Conservation (phyloP, 2,888 invertebrate genomes). For the Heliconius hortense region DNA sequence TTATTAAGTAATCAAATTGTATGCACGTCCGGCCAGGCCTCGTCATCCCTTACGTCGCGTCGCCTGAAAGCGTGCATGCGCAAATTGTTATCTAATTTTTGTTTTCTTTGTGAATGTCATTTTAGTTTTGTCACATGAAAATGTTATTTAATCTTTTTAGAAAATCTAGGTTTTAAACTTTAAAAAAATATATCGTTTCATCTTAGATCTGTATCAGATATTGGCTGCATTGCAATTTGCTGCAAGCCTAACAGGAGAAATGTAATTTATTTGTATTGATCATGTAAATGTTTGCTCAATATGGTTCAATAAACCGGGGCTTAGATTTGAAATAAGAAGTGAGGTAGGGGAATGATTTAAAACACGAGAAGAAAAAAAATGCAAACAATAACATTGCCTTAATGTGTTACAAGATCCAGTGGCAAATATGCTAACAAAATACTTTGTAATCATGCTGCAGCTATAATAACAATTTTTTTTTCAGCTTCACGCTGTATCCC, state of each 20-base stretch:
- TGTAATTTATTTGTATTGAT: constrained; percentile 13
- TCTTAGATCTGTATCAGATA: not conserved
- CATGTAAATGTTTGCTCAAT: constrained; percentile 5
- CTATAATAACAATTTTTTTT: no score
- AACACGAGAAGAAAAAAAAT: not conserved
- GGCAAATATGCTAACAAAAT: no score
- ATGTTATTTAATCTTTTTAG: not conserved
- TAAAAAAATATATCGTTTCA: not conserved
- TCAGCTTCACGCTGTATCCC: no score
- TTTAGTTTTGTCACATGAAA: not conserved
- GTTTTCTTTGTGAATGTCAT: constrained; percentile 1
- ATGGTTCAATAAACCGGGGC: not conserved
- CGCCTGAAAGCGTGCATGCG: not conserved
- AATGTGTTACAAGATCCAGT: not conserved
- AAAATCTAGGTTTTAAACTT: not conserved
- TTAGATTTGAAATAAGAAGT: constrained; percentile 10
- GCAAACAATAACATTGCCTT: not conserved
- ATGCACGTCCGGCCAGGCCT: constrained; percentile 11
- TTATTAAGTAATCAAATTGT: constrained; percentile 37
- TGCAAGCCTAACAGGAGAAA: not conserved
- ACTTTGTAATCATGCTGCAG: no score
- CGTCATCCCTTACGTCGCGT: constrained; percentile 3
- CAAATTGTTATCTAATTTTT: constrained; percentile 13
- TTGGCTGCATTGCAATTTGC: constrained; percentile 3
- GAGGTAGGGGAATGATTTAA: not conserved